phyloP scores from a whole-genome alignment of 2,888 invertebrate species.

The Aphidius colemani region DNA sequence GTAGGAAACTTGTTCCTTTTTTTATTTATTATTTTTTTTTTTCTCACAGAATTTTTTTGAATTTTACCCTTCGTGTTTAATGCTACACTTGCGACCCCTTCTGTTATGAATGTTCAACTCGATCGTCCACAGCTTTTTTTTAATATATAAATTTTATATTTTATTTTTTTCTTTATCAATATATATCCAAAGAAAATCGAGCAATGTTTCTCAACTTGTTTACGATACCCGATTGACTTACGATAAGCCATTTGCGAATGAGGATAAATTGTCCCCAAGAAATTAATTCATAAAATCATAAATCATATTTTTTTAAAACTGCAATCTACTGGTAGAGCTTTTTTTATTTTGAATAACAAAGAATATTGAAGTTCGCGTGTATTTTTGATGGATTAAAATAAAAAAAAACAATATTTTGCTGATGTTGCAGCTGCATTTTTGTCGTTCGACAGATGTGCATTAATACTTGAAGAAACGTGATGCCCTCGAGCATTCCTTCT shows the following conservation, averaged over 20 bases:
- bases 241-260: not conserved
- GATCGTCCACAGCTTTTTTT: constrained; percentile 7
- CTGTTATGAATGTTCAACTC: constrained; percentile 24
- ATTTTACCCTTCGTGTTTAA: constrained; percentile 6
- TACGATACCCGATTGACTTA: not conserved
- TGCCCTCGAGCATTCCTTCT: not conserved
- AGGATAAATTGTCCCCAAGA: not conserved
- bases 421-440: too few relatives aligned
- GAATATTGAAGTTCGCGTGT: constrained; percentile 9
- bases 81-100: not conserved
- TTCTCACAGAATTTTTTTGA: too few relatives aligned
- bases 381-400: constrained; percentile 10
- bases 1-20: constrained; percentile 44
- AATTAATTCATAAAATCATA: too few relatives aligned
- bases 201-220: too few relatives aligned
- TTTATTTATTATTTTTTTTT: constrained; percentile 37
- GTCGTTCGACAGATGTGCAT: too few relatives aligned
- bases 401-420: not conserved
- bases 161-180: not conserved
- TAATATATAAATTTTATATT: not conserved
- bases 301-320: too few relatives aligned
- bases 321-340: too few relatives aligned
- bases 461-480: not conserved
- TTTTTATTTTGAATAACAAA: constrained; percentile 4
- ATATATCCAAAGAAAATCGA: not conserved